phyloP scores from a whole-genome alignment of 2,113 vertebrate species.

The Canis aureus region DNA sequence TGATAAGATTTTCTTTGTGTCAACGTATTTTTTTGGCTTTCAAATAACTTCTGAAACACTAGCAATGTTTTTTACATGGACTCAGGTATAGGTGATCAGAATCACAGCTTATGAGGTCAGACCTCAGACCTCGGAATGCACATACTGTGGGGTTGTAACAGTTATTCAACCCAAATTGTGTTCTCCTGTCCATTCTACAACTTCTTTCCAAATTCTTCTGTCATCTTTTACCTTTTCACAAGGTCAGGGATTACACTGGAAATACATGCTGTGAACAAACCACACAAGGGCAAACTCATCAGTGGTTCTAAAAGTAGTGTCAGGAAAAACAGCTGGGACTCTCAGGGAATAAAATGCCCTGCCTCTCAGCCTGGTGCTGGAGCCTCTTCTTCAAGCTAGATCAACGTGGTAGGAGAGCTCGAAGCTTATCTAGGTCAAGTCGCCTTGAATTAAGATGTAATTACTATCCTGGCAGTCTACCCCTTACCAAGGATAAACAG shows the following conservation, averaged over 20 bases:
- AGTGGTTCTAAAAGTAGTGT: not conserved
- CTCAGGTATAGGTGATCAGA: not conserved
- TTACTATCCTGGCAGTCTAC: constrained; percentile 3
- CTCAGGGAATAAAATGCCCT: not conserved
- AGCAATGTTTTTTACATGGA: not conserved
- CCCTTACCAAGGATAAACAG: constrained; percentile 34
- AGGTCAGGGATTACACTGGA: not conserved
- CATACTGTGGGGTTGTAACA: too few species aligned
- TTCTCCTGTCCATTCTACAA: not conserved
- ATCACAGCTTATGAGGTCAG: not conserved
- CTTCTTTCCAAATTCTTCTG: not conserved
- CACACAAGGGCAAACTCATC: not conserved
- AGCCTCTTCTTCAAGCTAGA: not conserved
- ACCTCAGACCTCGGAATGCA: not conserved
- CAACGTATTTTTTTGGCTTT: not conserved
- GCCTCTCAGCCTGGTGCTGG: not conserved
- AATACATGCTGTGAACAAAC: not conserved
- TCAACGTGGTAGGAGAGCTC: not conserved
- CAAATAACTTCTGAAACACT: not conserved
- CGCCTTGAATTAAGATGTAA: constrained; percentile 44
- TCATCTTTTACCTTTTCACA: not conserved
- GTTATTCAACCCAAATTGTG: not conserved
- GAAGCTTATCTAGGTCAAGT: not conserved
- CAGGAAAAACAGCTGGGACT: not conserved
- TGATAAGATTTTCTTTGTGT: not conserved